Percentiles rank a stretch among this genome's conserved stretches.
These are phyloP conservation scores for Aplysia californica DNA, from an alignment of 1,140 invertebrate species.

Conservation along the genomic window DNA sequence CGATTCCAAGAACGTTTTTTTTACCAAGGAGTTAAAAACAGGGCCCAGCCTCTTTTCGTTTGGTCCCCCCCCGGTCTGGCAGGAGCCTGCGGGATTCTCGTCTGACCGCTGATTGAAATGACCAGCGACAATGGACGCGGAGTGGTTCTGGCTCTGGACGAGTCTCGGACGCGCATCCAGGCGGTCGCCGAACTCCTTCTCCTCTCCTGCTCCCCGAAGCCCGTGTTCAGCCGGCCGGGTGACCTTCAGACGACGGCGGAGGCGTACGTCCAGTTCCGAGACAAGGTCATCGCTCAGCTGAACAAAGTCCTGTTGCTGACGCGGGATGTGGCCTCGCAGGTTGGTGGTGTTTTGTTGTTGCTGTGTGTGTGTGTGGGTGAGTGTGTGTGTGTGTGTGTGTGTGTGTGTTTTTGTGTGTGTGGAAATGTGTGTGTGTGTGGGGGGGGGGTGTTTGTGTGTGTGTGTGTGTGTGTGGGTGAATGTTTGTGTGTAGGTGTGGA, in stretches of 20 bases:
- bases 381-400: no score
- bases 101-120: no score
- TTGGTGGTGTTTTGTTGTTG: neutral
- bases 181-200: conserved; percentile 53
- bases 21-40: no score
- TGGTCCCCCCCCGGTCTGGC: no score
- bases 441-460: no score
- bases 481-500: neutral
- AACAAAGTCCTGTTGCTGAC: conserved; percentile 41
- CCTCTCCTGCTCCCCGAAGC: conserved; percentile 48
- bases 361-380: no score
- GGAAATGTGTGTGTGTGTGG: no score
- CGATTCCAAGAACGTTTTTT: no score
- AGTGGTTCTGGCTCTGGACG: conserved; percentile 48
- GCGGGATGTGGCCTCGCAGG: conserved; percentile 34
- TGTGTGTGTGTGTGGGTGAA: neutral
- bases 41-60: no score
- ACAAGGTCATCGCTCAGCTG: conserved; percentile 38
- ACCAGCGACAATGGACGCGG: conserved; percentile 36
- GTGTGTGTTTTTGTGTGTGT: no score
- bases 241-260: conserved; percentile 29
- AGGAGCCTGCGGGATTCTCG: no score
- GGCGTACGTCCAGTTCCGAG: conserved; percentile 36
- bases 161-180: conserved; percentile 49
- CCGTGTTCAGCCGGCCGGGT: conserved; percentile 37